Evolutionary conservation across 1,140 invertebrate species (phyloP).

Genomic region (Neodiprion pinetum): DNA sequence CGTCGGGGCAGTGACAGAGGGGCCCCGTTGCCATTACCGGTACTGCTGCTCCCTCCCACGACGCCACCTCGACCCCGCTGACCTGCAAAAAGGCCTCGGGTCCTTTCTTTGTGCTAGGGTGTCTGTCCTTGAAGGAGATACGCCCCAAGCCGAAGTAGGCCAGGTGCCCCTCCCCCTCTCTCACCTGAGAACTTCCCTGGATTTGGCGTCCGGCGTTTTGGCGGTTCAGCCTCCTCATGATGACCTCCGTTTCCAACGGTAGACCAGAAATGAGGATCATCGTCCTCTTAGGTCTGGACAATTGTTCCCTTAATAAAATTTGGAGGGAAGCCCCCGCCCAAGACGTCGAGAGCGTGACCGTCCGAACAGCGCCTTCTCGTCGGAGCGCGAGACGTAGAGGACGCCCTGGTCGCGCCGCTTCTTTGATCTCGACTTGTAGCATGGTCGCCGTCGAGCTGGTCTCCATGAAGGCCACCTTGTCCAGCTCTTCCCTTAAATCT

Average conservation of each 20-base stretch:
- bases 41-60: too few species aligned
- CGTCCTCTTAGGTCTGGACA: constrained; percentile 1
- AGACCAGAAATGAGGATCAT: not conserved
- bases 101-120: not conserved
- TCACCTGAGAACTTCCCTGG: not conserved
- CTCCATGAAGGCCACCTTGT: too few species aligned
- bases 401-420: not conserved
- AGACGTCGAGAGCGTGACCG: too few species aligned
- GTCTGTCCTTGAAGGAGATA: too few species aligned
- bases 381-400: constrained; percentile 11
- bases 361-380: not conserved
- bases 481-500: too few species aligned
- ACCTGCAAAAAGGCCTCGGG: not conserved
- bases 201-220: not conserved
- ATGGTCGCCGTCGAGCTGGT: not conserved
- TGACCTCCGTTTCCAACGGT: not conserved
- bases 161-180: not conserved
- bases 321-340: too few species aligned
- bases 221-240: not conserved
- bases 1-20: too few species aligned
- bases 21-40: too few species aligned
- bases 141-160: too few species aligned
- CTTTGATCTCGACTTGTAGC: not conserved
- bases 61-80: not conserved
- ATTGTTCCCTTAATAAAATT: not conserved